Evolutionary conservation across 2,888 invertebrate genomes (phyloP), one percentile per base, ranked within the genome.

Genomic region (Eilema sororculum): DNA sequence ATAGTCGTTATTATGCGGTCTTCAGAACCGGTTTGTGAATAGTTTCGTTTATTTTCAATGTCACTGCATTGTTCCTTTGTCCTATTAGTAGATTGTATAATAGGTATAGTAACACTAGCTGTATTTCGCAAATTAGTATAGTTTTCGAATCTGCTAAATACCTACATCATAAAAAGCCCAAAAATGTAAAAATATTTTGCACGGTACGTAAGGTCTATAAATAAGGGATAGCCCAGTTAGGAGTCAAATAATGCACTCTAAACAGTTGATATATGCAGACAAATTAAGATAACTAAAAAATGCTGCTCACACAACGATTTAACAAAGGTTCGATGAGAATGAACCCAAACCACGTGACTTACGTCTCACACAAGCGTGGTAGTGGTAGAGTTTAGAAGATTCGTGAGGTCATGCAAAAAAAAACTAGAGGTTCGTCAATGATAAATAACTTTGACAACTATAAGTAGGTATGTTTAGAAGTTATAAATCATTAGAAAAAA

Each of bases 31-130:
- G 67, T 68, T 30, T 33, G 8, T 33, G 20, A 65, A 41, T 58
- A 56, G 66, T 25, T 61, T 33, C 52, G 56, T 20, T 59, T 52
- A 63, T 56, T n/a, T 68, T 37, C 24, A 65, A 60, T 68, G 63
- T 61, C 46, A 62, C 30, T 60, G 1, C 10, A 58, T 69, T 60
- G 59, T 63, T 63, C 2, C n/a, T 37, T 33, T 41, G 60, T 60
- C 60, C 28, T 58, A 59, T 30, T 66, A 69, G 69, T 41, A 62
- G 22, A 24, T 37, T 13, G 16, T n/a, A 22, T 37, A 13, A n/a
- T 33, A 37, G 37, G 22, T 62, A 20, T 46, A n/a, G 52, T n/a
- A 52, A 52, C 52, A 52, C n/a, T 52, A 52, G 52, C n/a, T 52
- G 52, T 52, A n/a, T 20, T n/a, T 9, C 20, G 9, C n/a, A 52